Conservation (phyloP, 2,113 vertebrate species). For the Orthonyx spaldingii region DNA sequence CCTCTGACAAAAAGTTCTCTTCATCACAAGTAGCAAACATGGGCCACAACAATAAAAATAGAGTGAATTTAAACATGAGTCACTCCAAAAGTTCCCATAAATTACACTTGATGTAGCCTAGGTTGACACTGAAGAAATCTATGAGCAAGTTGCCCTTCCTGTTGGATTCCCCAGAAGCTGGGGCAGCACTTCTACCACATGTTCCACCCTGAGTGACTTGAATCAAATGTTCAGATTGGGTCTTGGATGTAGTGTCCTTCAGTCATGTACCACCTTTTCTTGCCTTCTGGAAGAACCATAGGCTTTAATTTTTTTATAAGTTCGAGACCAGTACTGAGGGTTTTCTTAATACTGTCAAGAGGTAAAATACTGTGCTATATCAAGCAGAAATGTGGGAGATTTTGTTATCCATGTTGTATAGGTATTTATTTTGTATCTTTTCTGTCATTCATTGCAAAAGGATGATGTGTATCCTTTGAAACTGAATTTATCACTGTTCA, state of each 20-base stretch:
- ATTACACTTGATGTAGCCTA: not conserved
- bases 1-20: not conserved
- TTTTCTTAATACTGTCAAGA: not conserved
- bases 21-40: not conserved
- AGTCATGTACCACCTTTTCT: not conserved
- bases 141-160: not conserved
- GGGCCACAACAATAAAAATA: not conserved
- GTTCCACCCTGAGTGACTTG: not conserved
- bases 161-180: not conserved
- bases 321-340: not conserved
- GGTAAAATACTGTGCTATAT: not conserved
- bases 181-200: not conserved
- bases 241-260: not conserved
- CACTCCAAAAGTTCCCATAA: not conserved
- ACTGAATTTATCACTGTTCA: not conserved
- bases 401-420: not conserved
- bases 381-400: not conserved
- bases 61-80: not conserved
- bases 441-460: not conserved
- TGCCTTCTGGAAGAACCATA: not conserved
- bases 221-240: not conserved
- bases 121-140: not conserved
- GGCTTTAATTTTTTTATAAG: not conserved
- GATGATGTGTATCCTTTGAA: not conserved
- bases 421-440: not conserved